These are phyloP conservation scores for Fulmarus glacialis DNA, from an alignment of 2,113 vertebrate genomes.

Conservation along the genomic window DNA sequence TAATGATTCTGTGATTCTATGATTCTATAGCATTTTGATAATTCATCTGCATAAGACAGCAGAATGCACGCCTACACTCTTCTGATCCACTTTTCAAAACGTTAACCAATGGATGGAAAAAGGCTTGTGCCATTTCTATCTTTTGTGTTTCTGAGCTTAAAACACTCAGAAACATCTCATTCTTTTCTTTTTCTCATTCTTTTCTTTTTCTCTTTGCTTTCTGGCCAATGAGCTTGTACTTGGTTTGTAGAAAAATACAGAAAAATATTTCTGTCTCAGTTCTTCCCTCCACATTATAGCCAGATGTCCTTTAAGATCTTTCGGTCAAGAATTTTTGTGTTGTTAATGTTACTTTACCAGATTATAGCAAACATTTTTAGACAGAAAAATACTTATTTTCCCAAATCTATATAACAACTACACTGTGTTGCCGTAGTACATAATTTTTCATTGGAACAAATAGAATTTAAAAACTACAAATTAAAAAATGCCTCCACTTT, in stretches of 20 bases:
- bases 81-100: neutral
- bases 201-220: neutral
- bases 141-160: neutral
- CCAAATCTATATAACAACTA: neutral
- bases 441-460: neutral
- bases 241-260: neutral
- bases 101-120: neutral
- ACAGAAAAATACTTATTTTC: neutral
- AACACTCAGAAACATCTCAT: neutral
- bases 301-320: neutral
- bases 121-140: neutral
- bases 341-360: neutral
- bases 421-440: neutral
- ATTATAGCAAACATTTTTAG: neutral
- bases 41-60: neutral
- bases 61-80: neutral
- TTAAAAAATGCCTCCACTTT: neutral
- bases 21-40: neutral
- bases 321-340: neutral
- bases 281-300: neutral
- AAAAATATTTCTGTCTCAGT: neutral
- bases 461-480: neutral
- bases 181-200: neutral
- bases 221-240: neutral
- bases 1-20: too few relatives aligned